Percentiles rank a stretch among this genome's conserved stretches.
These are phyloP conservation scores for Aldabrachelys gigantea DNA, from an alignment of 2,113 vertebrate genomes.

Conservation along the genomic window DNA sequence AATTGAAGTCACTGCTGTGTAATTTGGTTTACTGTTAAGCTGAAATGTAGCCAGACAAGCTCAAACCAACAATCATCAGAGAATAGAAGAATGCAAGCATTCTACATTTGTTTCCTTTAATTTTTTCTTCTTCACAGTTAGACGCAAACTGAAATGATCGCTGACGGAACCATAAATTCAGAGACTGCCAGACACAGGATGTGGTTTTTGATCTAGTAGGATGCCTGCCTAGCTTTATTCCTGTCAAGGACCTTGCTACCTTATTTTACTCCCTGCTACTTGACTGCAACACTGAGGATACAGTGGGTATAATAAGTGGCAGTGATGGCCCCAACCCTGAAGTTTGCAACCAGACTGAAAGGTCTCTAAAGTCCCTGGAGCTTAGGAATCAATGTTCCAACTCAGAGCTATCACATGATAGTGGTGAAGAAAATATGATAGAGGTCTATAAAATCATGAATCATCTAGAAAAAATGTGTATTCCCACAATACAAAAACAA, in stretches of 20 bases:
- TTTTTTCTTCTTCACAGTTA: slow-evolving; percentile 26
- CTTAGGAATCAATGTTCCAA: not conserved
- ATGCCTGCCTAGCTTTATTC: not conserved
- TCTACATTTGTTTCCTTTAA: slow-evolving; percentile 26
- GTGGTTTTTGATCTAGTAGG: not conserved
- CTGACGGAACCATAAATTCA: slow-evolving; percentile 25
- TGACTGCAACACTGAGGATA: not conserved
- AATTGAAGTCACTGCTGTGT: slow-evolving; percentile 36
- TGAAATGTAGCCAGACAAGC: not conserved
- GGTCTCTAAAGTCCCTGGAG: not conserved
- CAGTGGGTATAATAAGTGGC: not conserved
- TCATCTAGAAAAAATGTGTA: too few relatives aligned
- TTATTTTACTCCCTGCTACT: not conserved
- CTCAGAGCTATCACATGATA: not conserved
- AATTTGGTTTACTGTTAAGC: slow-evolving; percentile 45
- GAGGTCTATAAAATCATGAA: too few relatives aligned
- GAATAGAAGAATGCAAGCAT: slow-evolving; percentile 17
- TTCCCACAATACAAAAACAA: too few relatives aligned
- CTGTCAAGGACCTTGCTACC: not conserved
- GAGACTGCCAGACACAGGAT: not conserved
- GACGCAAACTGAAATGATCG: slow-evolving; percentile 29
- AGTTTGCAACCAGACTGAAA: not conserved
- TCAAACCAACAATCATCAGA: slow-evolving; percentile 2
- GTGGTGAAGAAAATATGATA: not conserved
- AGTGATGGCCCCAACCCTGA: not conserved